Evolutionary conservation across 2,888 invertebrate genomes (phyloP), one percentile per base, ranked within the genome.

Genomic region (Disparrhopalites patrizii): DNA sequence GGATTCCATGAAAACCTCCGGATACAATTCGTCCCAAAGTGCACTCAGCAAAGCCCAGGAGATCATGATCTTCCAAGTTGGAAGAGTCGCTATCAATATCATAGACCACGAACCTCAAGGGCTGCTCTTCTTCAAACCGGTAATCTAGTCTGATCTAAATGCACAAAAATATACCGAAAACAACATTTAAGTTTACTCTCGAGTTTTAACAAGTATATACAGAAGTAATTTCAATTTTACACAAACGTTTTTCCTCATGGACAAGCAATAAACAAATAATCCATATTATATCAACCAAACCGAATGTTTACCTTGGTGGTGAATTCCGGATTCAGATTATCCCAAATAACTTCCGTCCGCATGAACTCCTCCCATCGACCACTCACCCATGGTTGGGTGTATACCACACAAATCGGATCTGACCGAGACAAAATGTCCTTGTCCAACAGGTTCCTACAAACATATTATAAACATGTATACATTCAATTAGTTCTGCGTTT

Each of bases 61-160:
- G 82, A 72, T 83, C 81, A 74, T 81, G 81, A 52, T 77, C 75
- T 40, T 74, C 75, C 18, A 79, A 70, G 61, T 77, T 76, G 1
- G 67, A 61, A 13, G 67, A 62, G 18, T 76, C 74, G 33, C 76
- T 77, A 72, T 81, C 81, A 64, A 79, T 76, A 75, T 81, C 81
- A 73, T 79, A 80, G 1, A 68, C 78, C 69, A 81, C 81, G 76
- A 85, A 82, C 70, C 79, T 79, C 31, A 85, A 76, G 43, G 80
- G 77, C 76, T 85, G 85, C 54, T 82, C 81, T 68, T 83, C 82
- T 75, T 85, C 84, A 78, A 85, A 85, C 66, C 79, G 80, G 75
- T 84, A 85, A 61, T 81, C 80, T 47, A 84, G 73, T 27, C 80
- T 77, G 71, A 85, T 80, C 74, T 81, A 36, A 25, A 5, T n/a